Base-by-base conservation (phyloP, 1,140 invertebrate genomes). In the Drosophila sturtevanti region DNA sequence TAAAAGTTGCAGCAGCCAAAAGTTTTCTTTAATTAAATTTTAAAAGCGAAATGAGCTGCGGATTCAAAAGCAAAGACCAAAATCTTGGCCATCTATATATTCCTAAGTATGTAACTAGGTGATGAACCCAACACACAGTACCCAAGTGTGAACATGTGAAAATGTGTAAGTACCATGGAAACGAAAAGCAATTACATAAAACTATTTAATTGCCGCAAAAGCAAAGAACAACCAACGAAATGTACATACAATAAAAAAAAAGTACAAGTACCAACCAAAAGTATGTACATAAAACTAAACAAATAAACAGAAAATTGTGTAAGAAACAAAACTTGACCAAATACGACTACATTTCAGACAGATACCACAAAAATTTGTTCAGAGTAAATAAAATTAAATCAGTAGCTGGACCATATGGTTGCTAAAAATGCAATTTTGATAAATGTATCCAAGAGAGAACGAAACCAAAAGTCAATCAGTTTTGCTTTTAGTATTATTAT, bases 21-120 rank as follows among this genome's bases (percentile, higher is more conserved):
- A 87, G 55, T 87, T 87, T 87, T 72, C 75, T 79, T 82, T 87
- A 87, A 87, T 87, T 87, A 87, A 87, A 87, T 87, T 87, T 56
- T 87, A 82, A 86, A 89, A 82, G 41, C 68, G 66, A 87, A 87
- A 89, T 89, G 82, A 87, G 82, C 82, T 86, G 72, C 75, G 75
- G 79, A 54, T 79, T 52, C 31, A 52, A 44, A 14, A 21, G 41
- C 41, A 55, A 64, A 66, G 48, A 51, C 12, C 37, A 51, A 66
- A 16, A 68, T 55, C 52, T 55, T 18, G n/a, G 14, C 44, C 64
- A 52, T 62, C 54, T 44, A 66, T 48, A 21, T 48, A 7, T 18
- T 21, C 9, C 41, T 48, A 21, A 35, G 54, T 35, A 56, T 58
- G 68, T 63, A 62, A 64, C 62, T 68, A 76, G 68, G 78, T 72